phyloP scores from a whole-genome alignment of 2,797 vertebrate species.

The Sylvia borin region DNA sequence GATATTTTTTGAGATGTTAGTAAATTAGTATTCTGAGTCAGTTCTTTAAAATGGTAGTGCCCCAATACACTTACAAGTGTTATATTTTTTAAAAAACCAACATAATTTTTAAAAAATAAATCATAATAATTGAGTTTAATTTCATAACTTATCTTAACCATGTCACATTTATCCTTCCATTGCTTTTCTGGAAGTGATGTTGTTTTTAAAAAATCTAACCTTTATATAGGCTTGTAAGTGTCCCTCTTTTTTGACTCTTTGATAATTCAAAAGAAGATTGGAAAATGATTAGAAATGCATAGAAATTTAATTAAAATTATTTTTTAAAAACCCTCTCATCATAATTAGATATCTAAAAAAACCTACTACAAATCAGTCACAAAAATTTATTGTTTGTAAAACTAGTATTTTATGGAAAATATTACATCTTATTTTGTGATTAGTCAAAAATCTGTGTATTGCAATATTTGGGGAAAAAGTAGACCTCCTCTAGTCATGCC shows the following conservation, averaged over 20 bases:
- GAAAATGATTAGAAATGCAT: background rate
- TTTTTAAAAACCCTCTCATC: accelerated
- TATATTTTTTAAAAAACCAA: background rate
- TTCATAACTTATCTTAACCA: background rate
- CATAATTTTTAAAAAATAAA: background rate
- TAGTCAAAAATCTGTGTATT: background rate
- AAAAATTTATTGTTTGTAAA: background rate
- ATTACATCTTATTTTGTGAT: background rate
- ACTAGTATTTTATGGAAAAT: background rate
- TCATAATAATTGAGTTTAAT: background rate
- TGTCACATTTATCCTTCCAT: background rate
- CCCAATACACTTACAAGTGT: background rate
- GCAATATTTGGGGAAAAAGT: background rate
- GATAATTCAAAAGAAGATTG: background rate
- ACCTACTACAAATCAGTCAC: background rate
- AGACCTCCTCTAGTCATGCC: background rate
- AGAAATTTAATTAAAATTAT: background rate
- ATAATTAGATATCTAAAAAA: background rate
- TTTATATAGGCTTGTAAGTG: background rate
- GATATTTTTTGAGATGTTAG: background rate
- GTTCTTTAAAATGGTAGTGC: background rate
- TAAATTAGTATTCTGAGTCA: background rate
- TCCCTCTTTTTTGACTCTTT: background rate
- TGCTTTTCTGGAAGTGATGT: background rate
- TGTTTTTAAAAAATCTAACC: background rate